Conservation (phyloP, 2,113 vertebrate species). For the Malurus melanocephalus region DNA sequence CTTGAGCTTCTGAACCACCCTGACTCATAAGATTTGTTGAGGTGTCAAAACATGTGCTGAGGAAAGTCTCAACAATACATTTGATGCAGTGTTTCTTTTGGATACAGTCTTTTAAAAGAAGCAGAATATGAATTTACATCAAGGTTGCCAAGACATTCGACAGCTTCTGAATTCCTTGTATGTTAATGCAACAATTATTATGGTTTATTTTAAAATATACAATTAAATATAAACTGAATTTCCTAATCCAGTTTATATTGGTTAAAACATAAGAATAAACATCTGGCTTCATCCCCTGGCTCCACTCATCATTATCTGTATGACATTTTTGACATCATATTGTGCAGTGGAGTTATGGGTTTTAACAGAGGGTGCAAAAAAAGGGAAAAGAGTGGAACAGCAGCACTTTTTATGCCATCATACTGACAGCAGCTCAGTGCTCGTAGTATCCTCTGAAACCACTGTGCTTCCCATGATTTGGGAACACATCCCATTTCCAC, state of each 20-base stretch:
- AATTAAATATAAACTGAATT: slow-evolving; percentile 16
- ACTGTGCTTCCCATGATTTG: not conserved
- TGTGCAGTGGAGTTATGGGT: not conserved
- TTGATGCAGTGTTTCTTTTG: slow-evolving; percentile 5
- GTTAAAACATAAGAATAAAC: not conserved
- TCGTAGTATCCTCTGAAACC: not conserved
- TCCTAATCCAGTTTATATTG: slow-evolving; percentile 13
- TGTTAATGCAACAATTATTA: not conserved
- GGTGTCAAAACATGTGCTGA: not conserved
- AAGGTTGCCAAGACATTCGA: not conserved
- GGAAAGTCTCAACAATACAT: not conserved
- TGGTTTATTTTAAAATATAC: not conserved
- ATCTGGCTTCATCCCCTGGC: not conserved
- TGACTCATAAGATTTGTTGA: not conserved
- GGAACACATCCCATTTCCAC: not conserved
- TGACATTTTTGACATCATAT: not conserved
- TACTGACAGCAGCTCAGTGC: not conserved
- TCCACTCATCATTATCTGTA: not conserved
- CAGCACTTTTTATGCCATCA: not conserved
- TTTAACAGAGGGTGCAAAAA: not conserved
- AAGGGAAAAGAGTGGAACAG: not conserved
- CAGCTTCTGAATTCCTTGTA: not conserved
- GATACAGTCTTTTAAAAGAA: not conserved
- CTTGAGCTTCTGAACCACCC: not conserved
- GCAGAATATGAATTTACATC: not conserved